Conservation (phyloP, 1,140 invertebrate species). For the Manduca sexta region DNA sequence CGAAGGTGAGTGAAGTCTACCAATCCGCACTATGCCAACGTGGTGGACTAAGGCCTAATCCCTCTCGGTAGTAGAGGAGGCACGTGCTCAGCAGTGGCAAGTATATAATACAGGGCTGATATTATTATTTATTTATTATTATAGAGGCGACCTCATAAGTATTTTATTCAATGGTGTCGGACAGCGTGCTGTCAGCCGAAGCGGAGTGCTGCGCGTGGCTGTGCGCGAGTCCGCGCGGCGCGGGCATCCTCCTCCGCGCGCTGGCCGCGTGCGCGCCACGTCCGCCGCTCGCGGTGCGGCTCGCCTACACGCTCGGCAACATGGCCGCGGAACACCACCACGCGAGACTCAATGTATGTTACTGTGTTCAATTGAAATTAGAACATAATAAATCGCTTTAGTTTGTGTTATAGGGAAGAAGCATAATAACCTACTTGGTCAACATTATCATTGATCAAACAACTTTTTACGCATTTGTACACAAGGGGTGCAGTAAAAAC, state of each 20-base stretch:
- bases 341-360: constrained; percentile 75
- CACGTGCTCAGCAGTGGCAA: too few relatives aligned
- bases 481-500: too few relatives aligned
- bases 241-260: constrained; percentile 64
- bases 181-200: constrained; percentile 84
- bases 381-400: too few relatives aligned
- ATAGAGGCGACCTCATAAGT: not conserved
- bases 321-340: constrained; percentile 81
- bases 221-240: constrained; percentile 56
- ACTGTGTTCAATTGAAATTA: not conserved
- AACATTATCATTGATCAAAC: too few relatives aligned
- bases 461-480: too few relatives aligned
- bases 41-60: too few relatives aligned
- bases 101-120: too few relatives aligned
- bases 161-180: constrained; percentile 6
- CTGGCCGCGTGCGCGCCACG: constrained; percentile 65
- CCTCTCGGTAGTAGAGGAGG: too few relatives aligned
- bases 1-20: too few relatives aligned
- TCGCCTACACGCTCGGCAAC: constrained; percentile 86
- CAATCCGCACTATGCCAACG: too few relatives aligned
- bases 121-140: too few relatives aligned
- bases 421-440: not conserved
- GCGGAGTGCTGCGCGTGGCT: constrained; percentile 81
- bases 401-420: too few relatives aligned
- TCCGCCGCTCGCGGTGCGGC: constrained; percentile 77